Evolutionary conservation across 2,888 invertebrate genomes (phyloP), one percentile per base, ranked within the genome.

Genomic region (Phasia obesa): DNA sequence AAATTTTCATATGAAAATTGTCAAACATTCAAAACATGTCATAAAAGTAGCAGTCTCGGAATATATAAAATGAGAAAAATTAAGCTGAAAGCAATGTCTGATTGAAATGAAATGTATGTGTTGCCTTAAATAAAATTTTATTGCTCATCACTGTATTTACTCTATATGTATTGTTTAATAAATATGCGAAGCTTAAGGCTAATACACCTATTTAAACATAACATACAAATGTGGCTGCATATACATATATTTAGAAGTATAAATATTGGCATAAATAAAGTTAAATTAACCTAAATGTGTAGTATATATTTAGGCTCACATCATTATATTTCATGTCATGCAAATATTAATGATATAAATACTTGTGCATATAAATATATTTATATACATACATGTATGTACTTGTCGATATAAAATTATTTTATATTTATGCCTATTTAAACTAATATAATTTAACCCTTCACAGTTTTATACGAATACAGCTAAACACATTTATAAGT

Each of bases 201-300:
- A 53, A 44, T 74, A 59, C 51, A 49, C 25, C 67, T 74, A 74
- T 57, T 64, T 49, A 77, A 74, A 64, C 51, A 27, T 49, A 15
- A 53, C 60, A 44, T 65, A 49, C 57, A 59, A 7, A 59, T 57
- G 7, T 53, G 38, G 19, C 13, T 59, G 35, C 25, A 9, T 11
- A 11, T n/a, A 23, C 11, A 1, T 38, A 51, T 71, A 23, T 44
- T 51, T 69, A 35, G 44, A 15, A 59, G 69, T 19, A 31, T 77
- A 53, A 19, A 15, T 70, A 15, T 11, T 42, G 35, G 53, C 57
- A 74, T 67, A 62, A 55, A 78, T 70, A 74, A 64, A 70, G 35
- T 82, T 78, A 65, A 82, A 82, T 82, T 82, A 82, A 82, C 42
- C 62, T 53, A 65, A 59, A 57, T 49, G 38, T 47, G 31, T 64